Evolutionary conservation across 2,113 vertebrate species (phyloP), one percentile per base, ranked within the genome.

Genomic region (Tachysurus vachellii): DNA sequence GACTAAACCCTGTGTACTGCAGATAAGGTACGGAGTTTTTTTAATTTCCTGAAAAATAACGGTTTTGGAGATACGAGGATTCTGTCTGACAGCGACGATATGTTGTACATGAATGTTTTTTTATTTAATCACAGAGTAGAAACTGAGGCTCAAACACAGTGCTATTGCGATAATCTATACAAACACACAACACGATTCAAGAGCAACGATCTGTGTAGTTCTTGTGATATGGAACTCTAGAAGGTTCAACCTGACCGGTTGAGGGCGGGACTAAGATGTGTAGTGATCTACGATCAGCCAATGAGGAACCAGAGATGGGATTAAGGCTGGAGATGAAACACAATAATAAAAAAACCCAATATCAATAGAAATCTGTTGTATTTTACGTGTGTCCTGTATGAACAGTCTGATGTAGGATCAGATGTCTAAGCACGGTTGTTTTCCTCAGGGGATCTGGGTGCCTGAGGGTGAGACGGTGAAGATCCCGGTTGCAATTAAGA

Each of bases 401-500:
- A 80, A 56, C 5, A 3, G 47, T n/a, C n/a, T 31, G 76, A 56
- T 79, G 26, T 71, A n/a, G n/a, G n/a, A n/a, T n/a, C n/a, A 3
- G 21, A 42, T 44, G 19, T 73, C 17, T 76, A 50, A 57, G 4
- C 1, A 3, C 14, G 36, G 14, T 64, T 10, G 21, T 5, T 82
- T 59, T 73, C 80, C 87, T 4, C 88, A 99, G 98, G 98, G 98
- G 1, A 98, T 99, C 91, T 99, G 98, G 98, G 97, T 99, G 61
- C 98, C 98, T 5, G 98, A 99, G 86, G 98, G 98, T 79, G 98
- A 99, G 94, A 99, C 97, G 0, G 98, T 99, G 75, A 99, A 99
- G 94, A 99, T 99, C 90, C 98, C 98, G 54, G 98, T 99, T 68
- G 98, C 98, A 90, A 97, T 99, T 91, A 99, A 99, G 94, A 99